Conservation (phyloP, 2,888 invertebrate genomes). For the Heterodera filipjevi region DNA sequence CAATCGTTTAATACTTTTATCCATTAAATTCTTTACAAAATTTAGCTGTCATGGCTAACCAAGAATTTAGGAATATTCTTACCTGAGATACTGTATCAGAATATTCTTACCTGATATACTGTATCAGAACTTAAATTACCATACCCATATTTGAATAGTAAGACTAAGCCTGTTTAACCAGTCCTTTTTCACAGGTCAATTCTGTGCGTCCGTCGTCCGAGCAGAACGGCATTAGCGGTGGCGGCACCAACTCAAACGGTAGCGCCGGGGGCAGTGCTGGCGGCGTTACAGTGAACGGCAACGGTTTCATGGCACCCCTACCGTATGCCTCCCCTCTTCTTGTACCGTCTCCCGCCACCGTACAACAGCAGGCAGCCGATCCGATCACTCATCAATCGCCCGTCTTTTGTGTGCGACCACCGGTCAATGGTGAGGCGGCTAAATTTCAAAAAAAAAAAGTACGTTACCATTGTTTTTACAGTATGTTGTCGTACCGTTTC, state of each 20-base stretch:
- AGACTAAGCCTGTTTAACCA: too few relatives aligned
- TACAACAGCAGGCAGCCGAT: not conserved
- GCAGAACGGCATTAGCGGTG: not conserved
- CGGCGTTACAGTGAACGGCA: not conserved
- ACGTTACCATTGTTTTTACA: not conserved
- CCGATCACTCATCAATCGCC: conserved; percentile 22
- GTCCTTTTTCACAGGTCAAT: conserved; percentile 17
- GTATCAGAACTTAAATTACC: too few relatives aligned
- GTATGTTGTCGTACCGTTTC: conserved; percentile 16
- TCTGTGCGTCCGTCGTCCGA: conserved; percentile 22
- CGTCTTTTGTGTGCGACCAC: conserved; percentile 35
- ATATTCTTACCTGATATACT: too few relatives aligned
- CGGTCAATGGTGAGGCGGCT: not conserved
- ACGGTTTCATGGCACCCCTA: not conserved
- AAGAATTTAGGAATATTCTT: too few relatives aligned
- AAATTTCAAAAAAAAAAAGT: not conserved
- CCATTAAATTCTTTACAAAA: too few relatives aligned
- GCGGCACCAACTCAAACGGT: not conserved
- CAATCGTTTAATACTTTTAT: too few relatives aligned
- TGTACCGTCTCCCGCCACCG: not conserved
- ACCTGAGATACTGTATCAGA: too few relatives aligned
- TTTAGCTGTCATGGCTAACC: too few relatives aligned
- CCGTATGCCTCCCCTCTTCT: not conserved
- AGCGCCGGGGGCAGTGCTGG: not conserved
- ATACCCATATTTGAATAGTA: not conserved